Evolutionary conservation across 1,140 invertebrate genomes (phyloP).

Genomic region (Heliconius hewitsoni): DNA sequence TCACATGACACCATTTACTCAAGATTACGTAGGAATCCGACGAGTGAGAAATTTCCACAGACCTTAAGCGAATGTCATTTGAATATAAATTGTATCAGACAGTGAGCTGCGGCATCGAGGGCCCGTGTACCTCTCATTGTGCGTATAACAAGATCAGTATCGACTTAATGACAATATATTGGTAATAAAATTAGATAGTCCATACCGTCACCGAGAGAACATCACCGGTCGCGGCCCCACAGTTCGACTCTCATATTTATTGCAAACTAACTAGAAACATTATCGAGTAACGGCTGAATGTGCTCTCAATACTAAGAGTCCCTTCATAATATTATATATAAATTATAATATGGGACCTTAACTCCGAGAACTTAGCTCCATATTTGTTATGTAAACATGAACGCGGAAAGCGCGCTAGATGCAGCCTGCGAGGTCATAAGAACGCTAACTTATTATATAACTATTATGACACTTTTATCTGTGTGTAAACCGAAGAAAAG

Average conservation of each 20-base stretch:
- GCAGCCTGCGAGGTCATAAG: conserved; percentile 73
- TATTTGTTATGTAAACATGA: conserved; percentile 45
- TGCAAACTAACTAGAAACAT: conserved; percentile 77
- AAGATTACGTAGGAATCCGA: conserved; percentile 76
- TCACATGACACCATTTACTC: conserved; percentile 67
- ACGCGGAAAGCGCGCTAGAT: conserved; percentile 66
- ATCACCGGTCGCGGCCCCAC: conserved; percentile 55
- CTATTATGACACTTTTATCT: conserved; percentile 80
- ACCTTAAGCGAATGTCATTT: conserved; percentile 76
- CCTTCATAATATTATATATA: conserved; percentile 42
- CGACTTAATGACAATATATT: conserved; percentile 82
- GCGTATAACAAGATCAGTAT: conserved; percentile 81
- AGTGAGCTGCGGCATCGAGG: conserved; percentile 54
- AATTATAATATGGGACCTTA: conserved; percentile 64
- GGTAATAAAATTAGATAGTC: conserved; percentile 81
- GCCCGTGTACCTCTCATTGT: conserved; percentile 74
- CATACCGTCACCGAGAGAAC: conserved; percentile 71
- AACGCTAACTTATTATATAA: conserved; percentile 76
- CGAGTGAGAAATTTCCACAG: conserved; percentile 75
- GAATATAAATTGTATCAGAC: conserved; percentile 77
- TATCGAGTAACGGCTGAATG: conserved; percentile 67
- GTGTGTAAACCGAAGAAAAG: conserved; percentile 68
- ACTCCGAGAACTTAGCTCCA: conserved; percentile 51
- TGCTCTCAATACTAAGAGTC: conserved; percentile 63
- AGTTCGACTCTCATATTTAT: conserved; percentile 73